Evolutionary conservation across 2,888 invertebrate genomes (phyloP).

Genomic region (Deroplatys truncata): DNA sequence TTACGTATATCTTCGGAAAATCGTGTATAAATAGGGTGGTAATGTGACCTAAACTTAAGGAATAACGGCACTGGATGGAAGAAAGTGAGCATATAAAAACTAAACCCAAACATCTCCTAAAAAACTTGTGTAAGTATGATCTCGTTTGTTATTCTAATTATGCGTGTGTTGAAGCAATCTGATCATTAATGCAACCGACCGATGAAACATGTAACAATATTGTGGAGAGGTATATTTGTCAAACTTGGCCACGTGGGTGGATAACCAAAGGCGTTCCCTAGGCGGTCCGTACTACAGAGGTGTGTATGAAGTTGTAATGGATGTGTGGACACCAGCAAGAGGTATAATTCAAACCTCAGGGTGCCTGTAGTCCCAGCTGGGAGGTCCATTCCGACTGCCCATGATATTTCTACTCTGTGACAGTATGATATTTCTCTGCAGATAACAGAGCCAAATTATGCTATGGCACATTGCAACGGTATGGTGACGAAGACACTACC

Average conservation of each 20-base stretch:
- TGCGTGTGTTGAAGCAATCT: background rate
- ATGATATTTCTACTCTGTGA: background rate
- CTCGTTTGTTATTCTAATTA: background rate
- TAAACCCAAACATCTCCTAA: too few species aligned
- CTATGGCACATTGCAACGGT: background rate
- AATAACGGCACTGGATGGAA: too few species aligned
- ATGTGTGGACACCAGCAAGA: background rate
- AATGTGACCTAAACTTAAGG: too few species aligned
- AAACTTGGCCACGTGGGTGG: background rate
- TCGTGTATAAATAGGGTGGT: too few species aligned
- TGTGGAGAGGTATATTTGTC: background rate
- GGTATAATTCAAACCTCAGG: background rate
- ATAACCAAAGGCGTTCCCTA: background rate
- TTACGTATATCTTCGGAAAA: too few species aligned
- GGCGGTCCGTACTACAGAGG: background rate
- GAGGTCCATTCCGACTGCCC: background rate
- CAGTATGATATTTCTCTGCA: background rate
- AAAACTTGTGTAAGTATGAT: background rate
- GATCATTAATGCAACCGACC: background rate
- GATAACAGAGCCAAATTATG: background rate
- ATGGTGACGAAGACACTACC: too few species aligned
- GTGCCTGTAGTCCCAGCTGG: background rate
- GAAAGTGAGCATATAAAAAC: too few species aligned
- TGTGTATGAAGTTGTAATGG: background rate
- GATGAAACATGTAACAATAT: background rate